Conservation (phyloP, 2,113 vertebrate species). For the Pseudonaja textilis region DNA sequence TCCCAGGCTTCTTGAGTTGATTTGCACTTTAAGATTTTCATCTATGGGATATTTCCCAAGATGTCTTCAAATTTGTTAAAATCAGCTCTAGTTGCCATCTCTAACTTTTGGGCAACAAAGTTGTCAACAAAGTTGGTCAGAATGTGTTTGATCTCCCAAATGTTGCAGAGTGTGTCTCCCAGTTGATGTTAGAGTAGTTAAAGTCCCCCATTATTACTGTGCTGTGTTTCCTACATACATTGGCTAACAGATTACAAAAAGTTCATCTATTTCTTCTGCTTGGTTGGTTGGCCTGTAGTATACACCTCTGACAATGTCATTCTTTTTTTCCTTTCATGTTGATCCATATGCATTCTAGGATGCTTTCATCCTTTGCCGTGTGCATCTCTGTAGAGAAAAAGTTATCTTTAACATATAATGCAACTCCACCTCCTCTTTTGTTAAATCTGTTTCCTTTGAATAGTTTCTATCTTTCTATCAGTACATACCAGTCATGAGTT, state of each 20-base stretch:
- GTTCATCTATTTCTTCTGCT: not conserved
- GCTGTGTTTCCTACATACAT: not conserved
- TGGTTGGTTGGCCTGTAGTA: not conserved
- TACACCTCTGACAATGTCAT: not conserved
- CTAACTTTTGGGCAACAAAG: not conserved
- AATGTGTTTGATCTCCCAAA: not conserved
- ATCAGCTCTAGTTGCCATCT: not conserved
- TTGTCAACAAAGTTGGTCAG: not conserved
- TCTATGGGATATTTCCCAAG: not conserved
- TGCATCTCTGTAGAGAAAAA: not conserved
- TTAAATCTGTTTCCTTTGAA: not conserved
- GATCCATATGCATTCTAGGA: not conserved
- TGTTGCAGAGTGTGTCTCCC: not conserved
- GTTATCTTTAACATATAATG: not conserved
- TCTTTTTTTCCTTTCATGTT: not conserved
- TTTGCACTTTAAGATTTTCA: not conserved
- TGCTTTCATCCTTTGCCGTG: not conserved
- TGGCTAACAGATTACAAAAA: not conserved
- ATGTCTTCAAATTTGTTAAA: not conserved
- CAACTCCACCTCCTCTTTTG: not conserved
- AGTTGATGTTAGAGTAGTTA: not conserved
- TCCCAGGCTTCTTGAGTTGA: not conserved
- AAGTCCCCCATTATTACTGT: not conserved
- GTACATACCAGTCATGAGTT: not conserved
- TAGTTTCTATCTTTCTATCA: not conserved